Base-by-base conservation (phyloP, 2,888 invertebrate species). In the Horisme vitalbata region DNA sequence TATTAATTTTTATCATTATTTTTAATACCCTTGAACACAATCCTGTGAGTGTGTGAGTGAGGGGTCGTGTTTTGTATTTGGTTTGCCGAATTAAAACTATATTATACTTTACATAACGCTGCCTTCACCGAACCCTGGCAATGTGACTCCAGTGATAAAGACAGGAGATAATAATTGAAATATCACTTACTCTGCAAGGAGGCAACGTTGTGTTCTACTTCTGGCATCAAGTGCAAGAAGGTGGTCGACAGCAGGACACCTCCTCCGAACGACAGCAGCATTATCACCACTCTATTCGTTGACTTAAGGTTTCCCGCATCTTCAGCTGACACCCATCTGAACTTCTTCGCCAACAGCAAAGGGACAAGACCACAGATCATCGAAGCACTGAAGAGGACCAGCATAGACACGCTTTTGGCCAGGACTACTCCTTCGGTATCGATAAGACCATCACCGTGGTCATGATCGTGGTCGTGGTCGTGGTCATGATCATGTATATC, bases 231-330 rank as follows among this genome's bases (percentile, higher is more conserved):
- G 67, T 96, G 96, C 57, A 95, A 79, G 69, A 96, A 95, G 3
- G 95, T 95, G 2, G 96, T 96, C 52, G 94, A 93, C 24, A 96
- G 81, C 10, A 96, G 83, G 0, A 96, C 96, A 6, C 96, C 96
- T n/a, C 96, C 96, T 9, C 96, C 96, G 57, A 96, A 94, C n/a
- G 95, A 93, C 12, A 96, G 83, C 13, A 95, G 76, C 10, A 93
- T 80, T 64, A 92, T 89, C 15, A 94, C 92, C 11, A 91, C 63
- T 52, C 70, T 71, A 59, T 90, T 91, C 5, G 91, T 91, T 3
- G 82, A 75, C 59, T 83, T 85, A 21, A 90, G 77, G 48, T 79
- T 80, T 34, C 87, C 86, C 0, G 90, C 87, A 11, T 90, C 86
- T 7, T 83, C 81, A 1, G 80, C 66, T 0, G 85, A 68, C 37